A percentile compares a stretch with the other conserved stretches of the same genome.
Evolutionary conservation across 2,797 vertebrate genomes (phyloP).

Genomic region (Emydoidea blandingii): DNA sequence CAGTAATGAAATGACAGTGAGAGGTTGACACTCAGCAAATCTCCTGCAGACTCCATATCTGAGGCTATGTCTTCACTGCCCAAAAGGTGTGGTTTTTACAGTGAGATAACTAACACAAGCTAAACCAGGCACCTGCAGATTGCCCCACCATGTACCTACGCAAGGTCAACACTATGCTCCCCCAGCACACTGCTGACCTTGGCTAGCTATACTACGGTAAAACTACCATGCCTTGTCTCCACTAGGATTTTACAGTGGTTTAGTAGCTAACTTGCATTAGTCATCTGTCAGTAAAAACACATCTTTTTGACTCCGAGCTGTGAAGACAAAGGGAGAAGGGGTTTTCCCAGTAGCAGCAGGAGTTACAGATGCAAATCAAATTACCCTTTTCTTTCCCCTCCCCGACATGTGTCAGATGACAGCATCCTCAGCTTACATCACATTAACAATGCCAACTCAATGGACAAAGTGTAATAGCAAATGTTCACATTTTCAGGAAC

Average conservation of each 20-base stretch:
- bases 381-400: neutral
- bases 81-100: neutral
- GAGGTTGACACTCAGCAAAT: neutral
- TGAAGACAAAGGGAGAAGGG: neutral
- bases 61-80: neutral
- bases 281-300: neutral
- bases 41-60: neutral
- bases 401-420: neutral
- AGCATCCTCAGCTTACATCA: neutral
- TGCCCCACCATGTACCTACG: neutral
- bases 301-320: neutral
- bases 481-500: neutral
- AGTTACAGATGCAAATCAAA: neutral
- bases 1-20: neutral
- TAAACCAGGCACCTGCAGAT: neutral
- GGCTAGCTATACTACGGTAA: neutral
- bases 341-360: neutral
- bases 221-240: neutral
- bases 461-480: neutral
- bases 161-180: neutral
- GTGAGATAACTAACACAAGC: neutral
- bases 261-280: neutral
- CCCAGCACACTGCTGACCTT: neutral
- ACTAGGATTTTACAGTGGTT: neutral
- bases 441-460: neutral